Evolutionary conservation across 1,140 invertebrate species (phyloP), one percentile per base, ranked within the genome.

Genomic region (Batillaria attramentaria): DNA sequence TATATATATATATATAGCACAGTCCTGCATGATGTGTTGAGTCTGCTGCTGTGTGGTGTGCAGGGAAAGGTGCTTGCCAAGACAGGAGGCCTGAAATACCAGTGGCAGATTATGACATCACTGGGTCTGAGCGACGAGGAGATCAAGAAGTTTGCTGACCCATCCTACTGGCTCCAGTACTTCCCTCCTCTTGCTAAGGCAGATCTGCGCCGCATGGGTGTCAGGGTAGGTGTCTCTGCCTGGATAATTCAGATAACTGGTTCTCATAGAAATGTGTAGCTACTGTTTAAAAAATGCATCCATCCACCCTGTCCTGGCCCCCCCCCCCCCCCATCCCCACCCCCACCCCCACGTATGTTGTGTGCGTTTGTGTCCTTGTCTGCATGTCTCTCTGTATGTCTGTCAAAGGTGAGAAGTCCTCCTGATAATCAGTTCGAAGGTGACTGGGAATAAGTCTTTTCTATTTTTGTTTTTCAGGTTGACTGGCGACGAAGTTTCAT

Each of bases 31-130:
- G 24, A n/a, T n/a, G n/a, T n/a, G n/a, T n/a, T n/a, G n/a, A n/a
- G n/a, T n/a, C n/a, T n/a, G 37, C 33, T 35, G 28, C 24, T 72
- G 41, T 62, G 69, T 78, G 73, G 13, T 42, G 62, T 84, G 31
- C 78, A 95, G 94, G 99, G 97, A 90, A 99, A 99, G 93, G 96
- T 96, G n/a, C 93, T 95, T 1, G 98, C 98, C 1, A 99, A 99
- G 92, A 92, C 95, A 20, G 97, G 95, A 0, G 86, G 92, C 13
- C 94, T 95, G 0, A 99, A 98, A 90, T 99, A 96, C 89, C 99
- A 99, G 88, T 99, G 98, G 98, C 95, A 99, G 91, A 99, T 99
- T 70, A 99, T 99, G 99, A 92, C 95, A 89, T 95, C 95, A 89
- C 91, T 99, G 69, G 98, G 98, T 0, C 91, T 99, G 3, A 87